A percentile compares a stretch with the other conserved stretches of the same genome.
Conservation (phyloP, 2,113 vertebrate species). For the Hippocampus abdominalis region DNA sequence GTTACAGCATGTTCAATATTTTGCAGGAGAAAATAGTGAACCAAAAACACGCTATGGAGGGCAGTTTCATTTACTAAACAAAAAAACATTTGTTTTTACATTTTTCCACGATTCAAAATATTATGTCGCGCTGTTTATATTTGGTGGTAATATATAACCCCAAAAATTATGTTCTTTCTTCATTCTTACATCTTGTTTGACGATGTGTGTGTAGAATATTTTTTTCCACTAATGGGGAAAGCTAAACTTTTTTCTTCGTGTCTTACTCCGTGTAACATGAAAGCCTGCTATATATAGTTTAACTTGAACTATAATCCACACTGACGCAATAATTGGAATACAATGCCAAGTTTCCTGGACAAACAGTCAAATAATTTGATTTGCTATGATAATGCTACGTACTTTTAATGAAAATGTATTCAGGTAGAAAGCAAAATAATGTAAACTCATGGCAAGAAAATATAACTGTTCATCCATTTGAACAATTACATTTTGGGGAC, state of each 20-base stretch:
- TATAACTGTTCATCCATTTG: too few species aligned
- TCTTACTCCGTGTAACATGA: neutral
- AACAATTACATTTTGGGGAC: neutral
- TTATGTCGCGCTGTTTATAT: neutral
- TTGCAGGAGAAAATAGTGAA: neutral
- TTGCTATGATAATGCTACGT: neutral
- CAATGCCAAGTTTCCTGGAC: neutral
- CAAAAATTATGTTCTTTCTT: neutral
- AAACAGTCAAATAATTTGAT: neutral
- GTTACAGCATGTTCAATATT: neutral
- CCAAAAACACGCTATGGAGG: neutral
- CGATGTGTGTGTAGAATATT: neutral
- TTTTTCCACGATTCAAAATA: neutral
- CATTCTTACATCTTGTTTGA: neutral
- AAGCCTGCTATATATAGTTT: neutral
- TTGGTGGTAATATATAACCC: neutral
- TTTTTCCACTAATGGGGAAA: conserved; percentile 36
- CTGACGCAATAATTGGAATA: neutral
- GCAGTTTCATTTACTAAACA: neutral
- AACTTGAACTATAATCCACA: neutral
- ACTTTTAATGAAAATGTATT: neutral
- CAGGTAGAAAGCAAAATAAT: neutral
- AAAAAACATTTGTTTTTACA: too few species aligned
- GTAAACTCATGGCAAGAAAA: neutral
- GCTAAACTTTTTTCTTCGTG: conserved; percentile 40